phyloP scores from a whole-genome alignment of 1,140 invertebrate genomes.

The Araneus ventricosus region DNA sequence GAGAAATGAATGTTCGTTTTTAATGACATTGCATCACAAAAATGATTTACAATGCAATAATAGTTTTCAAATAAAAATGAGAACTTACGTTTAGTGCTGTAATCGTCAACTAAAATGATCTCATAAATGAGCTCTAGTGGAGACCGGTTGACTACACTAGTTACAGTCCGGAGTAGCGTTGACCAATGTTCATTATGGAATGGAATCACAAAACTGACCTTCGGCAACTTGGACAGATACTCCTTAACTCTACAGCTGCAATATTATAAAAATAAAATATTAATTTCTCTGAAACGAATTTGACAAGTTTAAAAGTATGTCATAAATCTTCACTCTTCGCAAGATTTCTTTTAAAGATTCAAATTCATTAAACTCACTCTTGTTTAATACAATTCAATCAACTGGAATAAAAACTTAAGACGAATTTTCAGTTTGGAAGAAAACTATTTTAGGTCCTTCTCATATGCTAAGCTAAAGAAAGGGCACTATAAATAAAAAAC shows the following conservation, averaged over 20 bases:
- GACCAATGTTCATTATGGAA: conserved; percentile 97
- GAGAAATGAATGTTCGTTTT: background rate
- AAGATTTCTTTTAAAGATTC: background rate
- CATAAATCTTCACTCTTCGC: background rate
- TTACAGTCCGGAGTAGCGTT: conserved; percentile 90
- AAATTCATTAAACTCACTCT: too few relatives aligned
- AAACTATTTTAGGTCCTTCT: too few relatives aligned
- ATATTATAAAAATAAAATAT: background rate
- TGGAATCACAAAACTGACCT: conserved; percentile 91
- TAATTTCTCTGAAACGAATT: background rate
- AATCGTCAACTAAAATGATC: conserved; percentile 96
- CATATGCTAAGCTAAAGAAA: too few relatives aligned
- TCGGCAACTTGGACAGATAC: conserved; percentile 88
- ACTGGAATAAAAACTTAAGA: too few relatives aligned
- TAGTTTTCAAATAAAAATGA: background rate
- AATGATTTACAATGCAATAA: background rate
- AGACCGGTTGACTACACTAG: conserved; percentile 91
- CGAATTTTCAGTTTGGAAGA: too few relatives aligned
- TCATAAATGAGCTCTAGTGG: conserved; percentile 91
- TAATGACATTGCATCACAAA: background rate
- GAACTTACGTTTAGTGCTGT: conserved; percentile 83
- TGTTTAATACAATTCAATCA: too few relatives aligned
- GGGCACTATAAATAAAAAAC: too few relatives aligned
- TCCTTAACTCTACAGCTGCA: conserved; percentile 86
- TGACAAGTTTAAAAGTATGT: background rate